Base-by-base conservation (phyloP, 2,888 invertebrate genomes). In the Mythimna albipuncta region DNA sequence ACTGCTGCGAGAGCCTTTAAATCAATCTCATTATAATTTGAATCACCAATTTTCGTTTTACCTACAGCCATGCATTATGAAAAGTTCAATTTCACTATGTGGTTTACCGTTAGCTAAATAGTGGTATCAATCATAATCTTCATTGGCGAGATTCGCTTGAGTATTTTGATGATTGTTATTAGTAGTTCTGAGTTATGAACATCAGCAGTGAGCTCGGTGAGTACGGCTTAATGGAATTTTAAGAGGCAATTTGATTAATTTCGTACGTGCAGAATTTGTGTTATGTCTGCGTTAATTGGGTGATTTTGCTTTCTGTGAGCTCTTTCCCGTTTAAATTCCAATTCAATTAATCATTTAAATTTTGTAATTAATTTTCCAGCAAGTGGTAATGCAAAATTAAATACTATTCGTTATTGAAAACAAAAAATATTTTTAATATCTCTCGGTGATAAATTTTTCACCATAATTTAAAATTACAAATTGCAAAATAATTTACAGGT, bases 71-170 rank as follows among this genome's bases (percentile, higher is more conserved):
- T 86, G 84, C 85, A 86, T 89, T 89, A 88, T 87, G 82, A 85
- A 85, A 79, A 87, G 86, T 88, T 88, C 88, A 89, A 89, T 89
- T 89, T 91, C 83, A 87, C 85, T 84, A 72, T 81, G 89, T 89
- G 89, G 83, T 89, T 88, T 91, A 93, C 93, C 92, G 93, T 93
- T 94, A 93, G 81, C 90, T 90, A 91, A 93, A 92, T 92, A 91
- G 90, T 90, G 84, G 88, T 90, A 93, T 94, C 91, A 93, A 93
- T 93, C 93, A 93, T 92, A 92, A 93, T 93, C 89, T 91, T 89
- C 89, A 88, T 85, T 87, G 87, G 87, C 73, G 85, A 86, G 90
- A 91, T 92, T 92, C 90, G 89, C 89, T 87, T 87, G 86, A 89
- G 89, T 89, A 90, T 91, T 91, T 91, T 86, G 91, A 90, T 89